Base-by-base conservation (phyloP, 1,140 invertebrate genomes). In the Lerema accius region DNA sequence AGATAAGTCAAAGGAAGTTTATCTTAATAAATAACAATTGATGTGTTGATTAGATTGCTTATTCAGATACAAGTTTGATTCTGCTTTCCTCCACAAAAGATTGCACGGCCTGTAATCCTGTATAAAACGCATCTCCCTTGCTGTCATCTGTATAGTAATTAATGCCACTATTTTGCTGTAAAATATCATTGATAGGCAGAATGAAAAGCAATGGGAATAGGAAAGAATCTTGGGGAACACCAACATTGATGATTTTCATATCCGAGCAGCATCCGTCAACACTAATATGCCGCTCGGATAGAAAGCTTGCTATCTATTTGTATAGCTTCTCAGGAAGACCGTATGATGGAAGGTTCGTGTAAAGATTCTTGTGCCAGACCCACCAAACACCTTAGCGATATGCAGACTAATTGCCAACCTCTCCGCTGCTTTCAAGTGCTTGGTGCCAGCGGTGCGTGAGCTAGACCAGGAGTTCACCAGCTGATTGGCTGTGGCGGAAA, bases 381-480 rank as follows among this genome's bases (percentile, higher is more conserved):
- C 61, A 66, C 83, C 73, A 42, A 79, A 84, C 11, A 65, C 75
- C 63, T 78, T 71, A 9, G 55, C 48, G 0, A 71, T 45, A 37
- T 86, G 74, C n/a, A 78, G 40, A 35, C 59, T 50, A 60, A 63
- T 42, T 6, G 59, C 59, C 37, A 64, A 14, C 61, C 19, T 77
- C 58, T 10, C 49, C 64, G 14, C 63, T 61, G 26, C 7, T 49
- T 10, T 71, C 62, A 7, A 71, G 11, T 7, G 63, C 64, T 16
- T 62, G 17, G 0, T 48, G 62, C 63, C 67, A 71, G 9, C 40
- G 26, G 9, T 73, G 58, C 1, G 60, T 67, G 0, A 62, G 14
- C 16, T 63, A 67, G 3, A 56, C 58, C 10, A 71, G 59, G 28
- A 65, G 53, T 43, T 62, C 56, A 45, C 53, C 68, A 60, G 42